Conservation (phyloP, 2,797 vertebrate genomes). For the Discoglossus pictus region DNA sequence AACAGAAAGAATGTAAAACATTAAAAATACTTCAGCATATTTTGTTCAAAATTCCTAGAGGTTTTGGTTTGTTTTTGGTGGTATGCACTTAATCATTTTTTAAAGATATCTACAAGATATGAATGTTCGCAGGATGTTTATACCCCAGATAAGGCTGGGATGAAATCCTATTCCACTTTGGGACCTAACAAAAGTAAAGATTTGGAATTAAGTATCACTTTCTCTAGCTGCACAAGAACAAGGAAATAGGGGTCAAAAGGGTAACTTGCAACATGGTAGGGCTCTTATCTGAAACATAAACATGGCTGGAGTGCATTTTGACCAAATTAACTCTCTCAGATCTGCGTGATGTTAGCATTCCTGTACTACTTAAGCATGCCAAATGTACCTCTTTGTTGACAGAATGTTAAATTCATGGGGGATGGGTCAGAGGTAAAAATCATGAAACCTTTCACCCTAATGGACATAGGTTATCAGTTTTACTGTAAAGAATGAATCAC, state of each 20-base stretch:
- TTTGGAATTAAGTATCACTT: constrained; percentile 78
- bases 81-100: constrained; percentile 67
- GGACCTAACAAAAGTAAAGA: constrained; percentile 76
- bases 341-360: constrained; percentile 73
- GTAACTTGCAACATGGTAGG: constrained; percentile 75
- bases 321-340: constrained; percentile 80
- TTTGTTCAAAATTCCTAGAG: constrained; percentile 23
- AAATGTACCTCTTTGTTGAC: constrained; percentile 67
- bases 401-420: constrained; percentile 57
- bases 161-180: constrained; percentile 72
- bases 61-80: constrained; percentile 54
- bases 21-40: constrained; percentile 25
- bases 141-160: constrained; percentile 69
- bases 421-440: constrained; percentile 20
- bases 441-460: constrained; percentile 27
- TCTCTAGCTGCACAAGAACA: constrained; percentile 74
- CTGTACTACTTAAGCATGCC: constrained; percentile 67
- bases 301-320: constrained; percentile 79
- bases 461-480: constrained; percentile 28
- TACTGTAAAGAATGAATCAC: constrained; percentile 34
- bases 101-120: constrained; percentile 67
- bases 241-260: constrained; percentile 78
- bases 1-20: constrained; percentile 4
- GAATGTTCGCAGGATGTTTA: constrained; percentile 80
- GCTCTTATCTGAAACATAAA: constrained; percentile 84